Evolutionary conservation across 2,888 invertebrate genomes (phyloP).

Genomic region (Spilarctia lutea): DNA sequence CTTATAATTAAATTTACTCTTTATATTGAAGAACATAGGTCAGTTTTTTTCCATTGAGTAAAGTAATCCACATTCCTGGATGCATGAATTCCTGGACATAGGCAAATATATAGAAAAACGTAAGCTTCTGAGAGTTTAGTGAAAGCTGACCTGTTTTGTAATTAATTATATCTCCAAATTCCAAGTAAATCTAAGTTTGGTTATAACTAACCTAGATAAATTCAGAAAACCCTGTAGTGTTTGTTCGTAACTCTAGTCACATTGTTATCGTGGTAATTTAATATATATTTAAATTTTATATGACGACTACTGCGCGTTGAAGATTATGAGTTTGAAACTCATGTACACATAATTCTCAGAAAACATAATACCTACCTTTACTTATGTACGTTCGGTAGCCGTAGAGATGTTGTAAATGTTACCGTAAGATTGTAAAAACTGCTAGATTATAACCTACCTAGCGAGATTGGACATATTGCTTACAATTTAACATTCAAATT

Average conservation of each 20-base stretch:
- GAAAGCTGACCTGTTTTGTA: neutral
- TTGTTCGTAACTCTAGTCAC: constrained; percentile 46
- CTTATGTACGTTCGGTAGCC: neutral
- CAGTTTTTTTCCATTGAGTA: neutral
- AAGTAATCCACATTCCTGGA: neutral
- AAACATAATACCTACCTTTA: neutral
- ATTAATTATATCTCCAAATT: neutral
- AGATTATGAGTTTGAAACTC: constrained; percentile 16
- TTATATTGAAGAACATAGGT: neutral
- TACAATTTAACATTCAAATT: too few species aligned
- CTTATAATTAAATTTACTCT: neutral
- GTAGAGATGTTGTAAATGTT: neutral
- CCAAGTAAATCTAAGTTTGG: neutral
- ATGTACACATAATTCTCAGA: neutral
- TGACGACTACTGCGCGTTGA: constrained; percentile 33
- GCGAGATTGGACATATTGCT: too few species aligned
- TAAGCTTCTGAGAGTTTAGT: neutral
- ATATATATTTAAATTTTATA: too few species aligned
- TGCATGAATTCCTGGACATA: neutral
- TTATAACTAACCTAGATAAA: constrained; percentile 28
- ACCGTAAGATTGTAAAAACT: too few species aligned
- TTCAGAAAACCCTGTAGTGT: constrained; percentile 40
- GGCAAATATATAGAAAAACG: neutral
- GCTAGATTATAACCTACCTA: too few species aligned
- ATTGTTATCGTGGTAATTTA: constrained; percentile 58